phyloP scores from a whole-genome alignment of 1,140 invertebrate species.

The Stegodyphus mimosarum region DNA sequence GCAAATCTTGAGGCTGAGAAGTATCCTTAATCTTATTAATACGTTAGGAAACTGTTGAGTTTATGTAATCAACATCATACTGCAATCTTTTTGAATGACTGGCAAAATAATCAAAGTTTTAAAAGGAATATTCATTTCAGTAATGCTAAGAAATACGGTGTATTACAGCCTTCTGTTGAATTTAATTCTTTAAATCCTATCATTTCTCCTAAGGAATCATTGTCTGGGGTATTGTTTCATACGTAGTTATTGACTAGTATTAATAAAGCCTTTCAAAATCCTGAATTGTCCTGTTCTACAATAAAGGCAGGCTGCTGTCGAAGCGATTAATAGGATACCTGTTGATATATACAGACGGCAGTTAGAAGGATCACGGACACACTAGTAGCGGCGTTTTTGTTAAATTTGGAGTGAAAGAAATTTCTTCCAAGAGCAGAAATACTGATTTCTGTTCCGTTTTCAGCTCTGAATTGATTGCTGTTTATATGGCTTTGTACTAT shows the following conservation, averaged over 20 bases:
- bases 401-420: no score
- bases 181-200: slow-evolving; percentile 11
- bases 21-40: no score
- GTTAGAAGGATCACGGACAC: no score
- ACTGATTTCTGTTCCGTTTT: not conserved
- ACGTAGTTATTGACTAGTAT: not conserved
- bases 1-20: no score
- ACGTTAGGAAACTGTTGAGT: slow-evolving; percentile 1
- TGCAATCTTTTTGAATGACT: not conserved
- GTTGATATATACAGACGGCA: no score
- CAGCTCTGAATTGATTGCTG: not conserved
- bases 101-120: slow-evolving; percentile 10
- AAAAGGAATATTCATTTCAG: slow-evolving; percentile 1
- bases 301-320: no score
- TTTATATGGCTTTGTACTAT: not conserved
- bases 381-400: no score
- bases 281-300: no score
- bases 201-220: not conserved
- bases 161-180: not conserved
- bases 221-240: not conserved
- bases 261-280: not conserved
- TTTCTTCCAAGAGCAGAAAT: not conserved
- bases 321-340: no score
- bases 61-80: not conserved
- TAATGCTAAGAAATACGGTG: not conserved